These are phyloP conservation scores for Nasonia oneida DNA, from an alignment of 2,888 invertebrate genomes.

Conservation along the genomic window DNA sequence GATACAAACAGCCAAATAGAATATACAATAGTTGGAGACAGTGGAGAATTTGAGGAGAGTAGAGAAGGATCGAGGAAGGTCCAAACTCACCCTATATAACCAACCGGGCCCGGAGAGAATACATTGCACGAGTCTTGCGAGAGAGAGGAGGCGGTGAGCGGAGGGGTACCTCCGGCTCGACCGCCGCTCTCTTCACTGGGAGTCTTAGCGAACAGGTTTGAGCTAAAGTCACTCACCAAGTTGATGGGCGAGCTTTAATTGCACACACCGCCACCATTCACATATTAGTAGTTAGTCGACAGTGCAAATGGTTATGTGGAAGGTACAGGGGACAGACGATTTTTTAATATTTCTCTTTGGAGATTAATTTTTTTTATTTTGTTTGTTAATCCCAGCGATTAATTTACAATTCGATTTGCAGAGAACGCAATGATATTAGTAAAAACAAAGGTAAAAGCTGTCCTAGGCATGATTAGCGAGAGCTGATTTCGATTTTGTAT, in stretches of 20 bases:
- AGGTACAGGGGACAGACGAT: constrained; percentile 32
- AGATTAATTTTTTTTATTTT: constrained; percentile 1
- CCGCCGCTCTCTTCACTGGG: constrained; percentile 93
- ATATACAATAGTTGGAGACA: constrained; percentile 43
- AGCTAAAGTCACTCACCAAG: constrained; percentile 96
- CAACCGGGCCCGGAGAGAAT: constrained; percentile 77
- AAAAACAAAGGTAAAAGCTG: constrained; percentile 52
- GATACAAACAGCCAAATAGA: constrained; percentile 61
- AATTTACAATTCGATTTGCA: constrained; percentile 34
- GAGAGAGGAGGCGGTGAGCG: constrained; percentile 82
- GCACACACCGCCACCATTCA: constrained; percentile 68
- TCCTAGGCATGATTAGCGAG: constrained; percentile 52
- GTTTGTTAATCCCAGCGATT: background rate
- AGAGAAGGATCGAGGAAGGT: constrained; percentile 36
- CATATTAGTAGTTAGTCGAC: constrained; percentile 69
- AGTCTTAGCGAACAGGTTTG: constrained; percentile 96
- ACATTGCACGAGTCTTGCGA: constrained; percentile 77
- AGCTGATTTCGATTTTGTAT: constrained; percentile 42
- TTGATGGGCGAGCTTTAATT: constrained; percentile 91
- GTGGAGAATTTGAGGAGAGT: constrained; percentile 28
- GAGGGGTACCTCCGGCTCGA: constrained; percentile 82
- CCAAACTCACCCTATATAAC: constrained; percentile 77
- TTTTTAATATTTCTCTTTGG: constrained; percentile 7
- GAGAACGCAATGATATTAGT: constrained; percentile 24
- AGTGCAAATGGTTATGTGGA: constrained; percentile 49